Base-by-base conservation (phyloP, 2,797 vertebrate species). In the Clarias laeviceps region DNA sequence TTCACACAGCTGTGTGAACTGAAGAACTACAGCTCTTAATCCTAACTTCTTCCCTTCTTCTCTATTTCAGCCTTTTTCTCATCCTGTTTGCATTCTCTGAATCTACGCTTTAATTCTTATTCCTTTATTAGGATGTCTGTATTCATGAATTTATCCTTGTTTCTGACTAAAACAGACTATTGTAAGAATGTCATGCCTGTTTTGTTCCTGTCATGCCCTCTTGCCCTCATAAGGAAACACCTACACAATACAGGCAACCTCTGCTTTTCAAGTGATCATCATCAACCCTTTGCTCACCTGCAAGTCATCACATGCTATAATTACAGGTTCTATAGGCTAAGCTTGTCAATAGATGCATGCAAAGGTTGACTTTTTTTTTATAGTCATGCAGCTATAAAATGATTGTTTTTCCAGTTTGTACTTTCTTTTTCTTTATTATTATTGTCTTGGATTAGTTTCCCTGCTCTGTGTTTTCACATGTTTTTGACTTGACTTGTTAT, bases 11-110 rank as follows among this genome's bases (percentile, higher is more conserved):
- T 54, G 22, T 87, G 84, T 70, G 76, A 93, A 89, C 90, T 88
- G 86, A 90, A 89, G 88, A 92, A 88, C 90, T 91, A 87, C 86
- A 88, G 90, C 88, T 88, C 80, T 90, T 91, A 88, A 92, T 91
- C 65, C 79, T 17, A 90, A 87, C 88, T 92, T 91, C 37, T 18
- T 50, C 78, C 37, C 37, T 65, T 45, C 37, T 80, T 62, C 20
- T 62, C 2, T 62, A 1, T n/a, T 81, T 50, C 22, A 5, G n/a
- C 40, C 54, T 32, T 61, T 69, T 68, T 76, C 11, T 15, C 57
- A 62, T 78, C 29, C 29, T 62, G 22, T 72, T 32, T 80, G 27
- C 62, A 27, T 77, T 80, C 72, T 65, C 69, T 57, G 11, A 40
- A 37, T 81, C 57, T 22, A 24, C 22, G 50, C 22, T 22, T 61